Evolutionary conservation across 64 coral and sea anemone genomes (phyloP).

Genomic region (Astreopora myriophthalma): DNA sequence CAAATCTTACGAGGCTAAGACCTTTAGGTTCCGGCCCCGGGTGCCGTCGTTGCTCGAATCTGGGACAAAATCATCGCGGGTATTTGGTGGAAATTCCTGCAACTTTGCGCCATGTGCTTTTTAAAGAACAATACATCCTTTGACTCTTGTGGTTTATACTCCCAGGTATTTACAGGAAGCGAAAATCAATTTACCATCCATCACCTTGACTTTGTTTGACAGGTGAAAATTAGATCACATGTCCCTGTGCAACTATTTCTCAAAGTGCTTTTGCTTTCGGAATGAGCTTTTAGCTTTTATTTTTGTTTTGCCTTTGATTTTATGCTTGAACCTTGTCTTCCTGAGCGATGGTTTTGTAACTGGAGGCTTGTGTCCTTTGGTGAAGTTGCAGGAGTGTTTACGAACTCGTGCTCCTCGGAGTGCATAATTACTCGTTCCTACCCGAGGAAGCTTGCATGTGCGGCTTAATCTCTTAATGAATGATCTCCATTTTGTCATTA

Average conservation of each 20-base stretch:
- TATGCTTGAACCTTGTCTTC: neutral
- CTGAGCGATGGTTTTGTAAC: neutral
- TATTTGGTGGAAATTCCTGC: constrained; percentile 17
- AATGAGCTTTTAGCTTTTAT: neutral
- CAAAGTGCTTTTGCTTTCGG: neutral
- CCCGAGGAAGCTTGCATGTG: constrained; percentile 9
- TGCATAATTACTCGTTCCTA: neutral
- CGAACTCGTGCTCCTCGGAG: neutral
- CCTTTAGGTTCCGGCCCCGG: neutral
- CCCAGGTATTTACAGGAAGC: constrained; percentile 18
- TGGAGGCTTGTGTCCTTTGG: neutral
- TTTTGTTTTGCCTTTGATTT: neutral
- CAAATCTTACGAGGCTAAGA: neutral
- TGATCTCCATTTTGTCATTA: constrained; percentile 6
- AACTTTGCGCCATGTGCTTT: neutral
- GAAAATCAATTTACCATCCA: constrained; percentile 73
- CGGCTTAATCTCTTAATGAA: neutral
- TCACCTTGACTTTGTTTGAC: constrained; percentile 59
- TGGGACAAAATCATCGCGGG: too few species aligned
- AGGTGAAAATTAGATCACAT: neutral
- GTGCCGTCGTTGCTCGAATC: neutral
- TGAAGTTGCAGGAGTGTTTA: neutral
- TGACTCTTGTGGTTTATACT: constrained; percentile 36
- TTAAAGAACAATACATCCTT: neutral
- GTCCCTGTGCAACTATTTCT: neutral